Conservation (phyloP, 2,797 vertebrate genomes). For the Zenarchopterus dispar region DNA sequence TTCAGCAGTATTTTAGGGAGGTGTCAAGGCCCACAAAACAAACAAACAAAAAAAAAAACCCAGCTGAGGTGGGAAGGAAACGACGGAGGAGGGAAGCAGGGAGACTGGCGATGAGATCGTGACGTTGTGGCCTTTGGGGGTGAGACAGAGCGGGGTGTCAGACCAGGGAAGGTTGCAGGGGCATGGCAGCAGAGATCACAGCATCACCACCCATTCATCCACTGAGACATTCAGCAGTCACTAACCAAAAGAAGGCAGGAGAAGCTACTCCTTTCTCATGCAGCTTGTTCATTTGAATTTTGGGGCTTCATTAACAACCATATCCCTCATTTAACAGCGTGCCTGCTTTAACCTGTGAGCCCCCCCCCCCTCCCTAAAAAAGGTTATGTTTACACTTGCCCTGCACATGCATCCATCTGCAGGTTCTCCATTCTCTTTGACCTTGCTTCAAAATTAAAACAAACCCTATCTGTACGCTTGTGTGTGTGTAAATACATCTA, state of each 20-base stretch:
- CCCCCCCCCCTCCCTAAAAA: background rate
- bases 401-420: slow-evolving; percentile 50
- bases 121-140: slow-evolving; percentile 30
- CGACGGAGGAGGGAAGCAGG: slow-evolving; percentile 35
- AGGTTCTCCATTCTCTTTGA: slow-evolving; percentile 30
- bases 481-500: slow-evolving; percentile 12
- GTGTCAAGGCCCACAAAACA: slow-evolving; percentile 32
- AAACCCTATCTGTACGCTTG: background rate
- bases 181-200: slow-evolving; percentile 78
- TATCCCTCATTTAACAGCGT: background rate
- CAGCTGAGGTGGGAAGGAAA: slow-evolving; percentile 34
- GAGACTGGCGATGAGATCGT: slow-evolving; percentile 27
- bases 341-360: background rate
- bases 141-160: slow-evolving; percentile 74
- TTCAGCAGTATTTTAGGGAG: slow-evolving; percentile 38
- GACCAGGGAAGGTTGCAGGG: slow-evolving; percentile 64
- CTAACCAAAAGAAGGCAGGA: slow-evolving; percentile 52
- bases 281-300: slow-evolving; percentile 1
- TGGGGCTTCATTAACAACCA: background rate
- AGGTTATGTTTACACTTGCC: slow-evolving; percentile 16
- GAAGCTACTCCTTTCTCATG: slow-evolving; percentile 21
- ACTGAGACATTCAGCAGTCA: slow-evolving; percentile 70
- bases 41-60: slow-evolving; percentile 18
- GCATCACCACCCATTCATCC: slow-evolving; percentile 75
- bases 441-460: slow-evolving; percentile 8